A percentile compares a stretch with the other conserved stretches of the same genome.
phyloP scores from a whole-genome alignment of 2,113 vertebrate genomes.

The Syngnathus floridae region DNA sequence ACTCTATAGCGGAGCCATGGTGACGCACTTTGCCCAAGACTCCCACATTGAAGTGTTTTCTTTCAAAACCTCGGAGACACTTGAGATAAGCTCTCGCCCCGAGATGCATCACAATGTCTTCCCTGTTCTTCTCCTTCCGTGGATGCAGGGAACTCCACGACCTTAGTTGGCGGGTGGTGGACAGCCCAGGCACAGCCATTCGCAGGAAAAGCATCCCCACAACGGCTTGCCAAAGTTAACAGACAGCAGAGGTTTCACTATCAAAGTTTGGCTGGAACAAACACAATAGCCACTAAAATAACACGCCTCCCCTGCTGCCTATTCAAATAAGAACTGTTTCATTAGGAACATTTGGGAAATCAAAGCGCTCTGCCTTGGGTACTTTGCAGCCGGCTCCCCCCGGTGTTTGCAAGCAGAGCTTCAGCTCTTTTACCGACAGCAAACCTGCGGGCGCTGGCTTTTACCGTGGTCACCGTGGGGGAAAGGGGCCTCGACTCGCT shows the following conservation, averaged over 20 bases:
- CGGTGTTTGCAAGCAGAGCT: conserved; percentile 70
- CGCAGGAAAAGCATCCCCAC: conserved; percentile 82
- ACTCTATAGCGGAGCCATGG: conserved; percentile 18
- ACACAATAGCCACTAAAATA: conserved; percentile 86
- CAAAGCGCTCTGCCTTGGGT: conserved; percentile 75
- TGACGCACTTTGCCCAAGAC: conserved; percentile 50
- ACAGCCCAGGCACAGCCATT: conserved; percentile 73
- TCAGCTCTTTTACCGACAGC: conserved; percentile 66
- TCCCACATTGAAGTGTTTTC: conserved; percentile 85
- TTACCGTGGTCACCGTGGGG: conserved; percentile 37
- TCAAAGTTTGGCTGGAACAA: conserved; percentile 96
- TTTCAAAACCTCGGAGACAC: conserved; percentile 87
- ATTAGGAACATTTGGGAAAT: conserved; percentile 92
- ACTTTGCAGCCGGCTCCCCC: conserved; percentile 70
- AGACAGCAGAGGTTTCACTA: conserved; percentile 88
- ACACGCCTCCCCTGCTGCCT: conserved; percentile 87
- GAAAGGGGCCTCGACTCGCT: conserved; percentile 8
- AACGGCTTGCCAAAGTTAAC: conserved; percentile 94
- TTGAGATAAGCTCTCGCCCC: conserved; percentile 82
- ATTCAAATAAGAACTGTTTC: conserved; percentile 90
- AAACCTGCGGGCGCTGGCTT: conserved; percentile 30
- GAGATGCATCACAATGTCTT: conserved; percentile 80
- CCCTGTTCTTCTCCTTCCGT: conserved; percentile 71
- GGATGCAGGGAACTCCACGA: conserved; percentile 71
- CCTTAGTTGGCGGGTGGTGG: conserved; percentile 68